phyloP scores from a whole-genome alignment of 1,140 invertebrate genomes.

The Rhopalosiphum padi region DNA sequence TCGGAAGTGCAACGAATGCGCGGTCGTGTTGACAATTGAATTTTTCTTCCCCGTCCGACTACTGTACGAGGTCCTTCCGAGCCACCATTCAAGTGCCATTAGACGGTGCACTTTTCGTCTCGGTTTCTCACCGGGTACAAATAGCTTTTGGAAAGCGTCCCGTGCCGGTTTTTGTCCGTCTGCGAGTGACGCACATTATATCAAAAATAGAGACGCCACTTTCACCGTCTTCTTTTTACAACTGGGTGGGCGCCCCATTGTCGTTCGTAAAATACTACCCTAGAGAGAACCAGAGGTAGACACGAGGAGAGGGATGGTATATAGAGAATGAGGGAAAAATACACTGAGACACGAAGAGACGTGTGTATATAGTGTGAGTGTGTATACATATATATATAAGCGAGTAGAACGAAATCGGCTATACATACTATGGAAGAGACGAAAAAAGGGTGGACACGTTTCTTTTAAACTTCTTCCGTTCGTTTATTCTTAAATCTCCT shows the following conservation, averaged over 20 bases:
- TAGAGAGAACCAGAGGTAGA: no score
- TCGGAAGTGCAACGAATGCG: background rate
- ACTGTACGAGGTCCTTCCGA: background rate
- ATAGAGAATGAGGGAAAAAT: background rate
- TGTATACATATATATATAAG: background rate
- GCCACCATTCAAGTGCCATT: slow-evolving; percentile 3
- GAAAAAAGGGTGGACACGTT: slow-evolving; percentile 16
- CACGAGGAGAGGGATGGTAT: background rate
- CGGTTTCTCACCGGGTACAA: slow-evolving; percentile 22
- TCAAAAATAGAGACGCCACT: slow-evolving; percentile 35
- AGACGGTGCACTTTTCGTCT: slow-evolving; percentile 14
- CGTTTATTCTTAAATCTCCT: background rate
- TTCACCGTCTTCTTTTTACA: slow-evolving; percentile 10
- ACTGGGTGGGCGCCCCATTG: slow-evolving; percentile 43
- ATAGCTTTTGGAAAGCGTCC: slow-evolving; percentile 46
- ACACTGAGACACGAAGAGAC: background rate
- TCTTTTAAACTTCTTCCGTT: slow-evolving; percentile 23
- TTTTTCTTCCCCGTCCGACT: background rate
- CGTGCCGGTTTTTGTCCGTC: slow-evolving; percentile 12
- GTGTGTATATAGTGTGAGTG: background rate
- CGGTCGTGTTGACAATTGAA: background rate
- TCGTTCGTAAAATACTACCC: slow-evolving; percentile 11
- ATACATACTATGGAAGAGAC: background rate
- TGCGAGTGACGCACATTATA: slow-evolving; percentile 34
- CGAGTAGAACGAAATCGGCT: background rate